Percentiles rank a stretch among this genome's conserved stretches.
These are phyloP conservation scores for Riptortus pedestris DNA, from an alignment of 1,140 invertebrate genomes.

Conservation along the genomic window DNA sequence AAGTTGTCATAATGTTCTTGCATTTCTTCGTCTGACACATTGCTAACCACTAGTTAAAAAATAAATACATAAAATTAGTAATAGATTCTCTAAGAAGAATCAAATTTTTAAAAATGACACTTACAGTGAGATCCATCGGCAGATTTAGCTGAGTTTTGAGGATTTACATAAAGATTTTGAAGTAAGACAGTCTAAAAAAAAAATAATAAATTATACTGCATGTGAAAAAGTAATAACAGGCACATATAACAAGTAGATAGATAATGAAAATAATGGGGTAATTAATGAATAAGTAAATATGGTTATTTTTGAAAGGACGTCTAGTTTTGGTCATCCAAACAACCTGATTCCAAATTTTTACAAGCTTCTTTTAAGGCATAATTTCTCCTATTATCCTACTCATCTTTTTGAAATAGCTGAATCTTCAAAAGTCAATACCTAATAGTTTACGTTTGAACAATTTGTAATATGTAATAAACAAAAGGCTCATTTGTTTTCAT, in stretches of 20 bases:
- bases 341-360: no score
- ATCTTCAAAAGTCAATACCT: no score
- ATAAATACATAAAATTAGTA: constrained; percentile 11
- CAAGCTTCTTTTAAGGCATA: no score
- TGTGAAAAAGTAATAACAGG: no score
- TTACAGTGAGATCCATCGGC: constrained; percentile 83
- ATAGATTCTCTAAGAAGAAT: not conserved
- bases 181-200: constrained; percentile 77
- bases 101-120: constrained; percentile 36
- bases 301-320: not conserved
- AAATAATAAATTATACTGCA: constrained; percentile 23
- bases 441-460: no score
- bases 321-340: no score
- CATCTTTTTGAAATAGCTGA: no score
- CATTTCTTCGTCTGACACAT: constrained; percentile 93
- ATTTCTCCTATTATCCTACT: no score
- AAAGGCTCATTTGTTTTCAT: no score
- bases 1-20: constrained; percentile 99
- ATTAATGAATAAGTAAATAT: not conserved
- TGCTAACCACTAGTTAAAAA: constrained; percentile 58
- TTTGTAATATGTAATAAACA: no score
- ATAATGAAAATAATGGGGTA: not conserved
- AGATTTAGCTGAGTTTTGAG: constrained; percentile 92
- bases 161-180: constrained; percentile 96
- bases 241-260: constrained; percentile 7